These are phyloP conservation scores for Drosophila conformis DNA, from an alignment of 2,888 invertebrate genomes.

Conservation along the genomic window DNA sequence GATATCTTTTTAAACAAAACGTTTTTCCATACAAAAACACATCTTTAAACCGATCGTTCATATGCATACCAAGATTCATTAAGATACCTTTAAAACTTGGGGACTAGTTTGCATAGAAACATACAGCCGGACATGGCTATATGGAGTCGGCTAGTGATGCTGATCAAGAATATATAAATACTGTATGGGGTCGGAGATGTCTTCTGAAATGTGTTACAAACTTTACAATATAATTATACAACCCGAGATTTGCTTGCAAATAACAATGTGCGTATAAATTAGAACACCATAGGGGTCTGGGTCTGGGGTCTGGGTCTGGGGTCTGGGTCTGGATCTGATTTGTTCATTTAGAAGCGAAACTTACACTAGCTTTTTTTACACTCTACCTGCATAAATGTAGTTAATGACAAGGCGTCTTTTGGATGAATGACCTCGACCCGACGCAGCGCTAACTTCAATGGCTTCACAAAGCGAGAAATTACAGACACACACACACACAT, in stretches of 20 bases:
- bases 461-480: slow-evolving; percentile 27
- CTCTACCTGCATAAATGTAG: not conserved
- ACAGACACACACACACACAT: slow-evolving; percentile 1
- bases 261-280: not conserved
- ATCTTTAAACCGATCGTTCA: not conserved
- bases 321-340: not conserved
- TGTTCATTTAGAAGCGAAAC: not conserved
- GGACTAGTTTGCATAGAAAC: not conserved
- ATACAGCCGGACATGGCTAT: not conserved
- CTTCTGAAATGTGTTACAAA: not conserved
- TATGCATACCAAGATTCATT: not conserved
- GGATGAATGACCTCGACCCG: slow-evolving; percentile 61
- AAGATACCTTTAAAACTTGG: not conserved
- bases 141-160: not conserved
- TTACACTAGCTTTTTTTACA: not conserved
- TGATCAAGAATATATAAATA: not conserved
- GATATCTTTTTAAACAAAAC: not conserved
- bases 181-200: not conserved
- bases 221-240: not conserved
- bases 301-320: too few species aligned
- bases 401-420: slow-evolving; percentile 5
- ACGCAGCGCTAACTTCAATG: slow-evolving; percentile 40
- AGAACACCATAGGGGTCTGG: slow-evolving; percentile 2
- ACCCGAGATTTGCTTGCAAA: not conserved
- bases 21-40: not conserved